Evolutionary conservation across 2,113 vertebrate species (phyloP).

Genomic region (Cinclus mexicanus): DNA sequence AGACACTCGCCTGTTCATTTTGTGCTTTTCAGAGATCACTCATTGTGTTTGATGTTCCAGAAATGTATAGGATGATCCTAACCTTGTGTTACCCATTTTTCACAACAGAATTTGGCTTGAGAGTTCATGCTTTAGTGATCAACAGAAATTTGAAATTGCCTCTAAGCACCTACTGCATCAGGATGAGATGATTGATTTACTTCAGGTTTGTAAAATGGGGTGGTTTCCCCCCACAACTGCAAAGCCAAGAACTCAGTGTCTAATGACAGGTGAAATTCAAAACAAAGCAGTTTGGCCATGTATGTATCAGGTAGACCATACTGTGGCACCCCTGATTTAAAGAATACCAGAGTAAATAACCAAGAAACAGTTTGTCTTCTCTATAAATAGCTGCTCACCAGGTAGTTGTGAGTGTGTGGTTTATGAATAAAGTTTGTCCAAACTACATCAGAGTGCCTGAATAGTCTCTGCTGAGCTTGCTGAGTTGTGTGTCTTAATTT

Average conservation of each 20-base stretch:
- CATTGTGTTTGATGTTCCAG: slow-evolving; percentile 18
- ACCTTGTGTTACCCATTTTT: not conserved
- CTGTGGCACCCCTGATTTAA: not conserved
- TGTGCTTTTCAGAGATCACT: not conserved
- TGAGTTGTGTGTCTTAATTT: not conserved
- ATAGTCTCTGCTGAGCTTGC: not conserved
- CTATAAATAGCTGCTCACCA: slow-evolving; percentile 6
- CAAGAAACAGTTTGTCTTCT: not conserved
- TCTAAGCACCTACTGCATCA: not conserved
- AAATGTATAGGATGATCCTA: not conserved
- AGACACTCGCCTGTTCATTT: not conserved
- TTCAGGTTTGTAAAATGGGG: not conserved
- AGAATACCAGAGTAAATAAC: slow-evolving; percentile 7
- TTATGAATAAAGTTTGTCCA: not conserved
- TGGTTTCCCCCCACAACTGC: not conserved
- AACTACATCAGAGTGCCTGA: not conserved
- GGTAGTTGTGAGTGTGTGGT: not conserved
- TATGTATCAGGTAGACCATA: not conserved
- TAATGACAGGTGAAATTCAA: not conserved
- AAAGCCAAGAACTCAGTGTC: not conserved
- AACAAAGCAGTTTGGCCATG: rapidly evolving
- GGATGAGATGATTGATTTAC: not conserved
- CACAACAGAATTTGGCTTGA: not conserved
- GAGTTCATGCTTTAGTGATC: not conserved
- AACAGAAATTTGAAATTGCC: not conserved